These are phyloP conservation scores for Pseudomyrmex gracilis DNA, from an alignment of 1,140 invertebrate genomes.

Conservation along the genomic window DNA sequence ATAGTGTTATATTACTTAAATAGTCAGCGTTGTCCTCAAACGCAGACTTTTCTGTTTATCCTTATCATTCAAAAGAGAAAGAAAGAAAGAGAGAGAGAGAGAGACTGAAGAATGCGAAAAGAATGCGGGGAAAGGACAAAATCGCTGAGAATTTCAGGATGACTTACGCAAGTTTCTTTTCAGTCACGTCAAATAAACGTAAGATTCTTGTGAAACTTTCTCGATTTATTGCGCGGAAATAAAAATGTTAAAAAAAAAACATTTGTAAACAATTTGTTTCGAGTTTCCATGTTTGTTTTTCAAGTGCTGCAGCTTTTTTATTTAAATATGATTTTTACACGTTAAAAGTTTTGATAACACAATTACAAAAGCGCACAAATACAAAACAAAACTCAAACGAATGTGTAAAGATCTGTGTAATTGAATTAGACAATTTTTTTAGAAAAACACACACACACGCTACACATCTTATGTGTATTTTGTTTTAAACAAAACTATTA, in stretches of 20 bases:
- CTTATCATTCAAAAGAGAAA: no score
- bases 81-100: no score
- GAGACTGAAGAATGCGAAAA: background rate
- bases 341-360: background rate
- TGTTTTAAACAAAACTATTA: background rate
- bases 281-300: conserved; percentile 15
- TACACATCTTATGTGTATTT: background rate
- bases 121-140: background rate
- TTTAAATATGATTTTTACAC: conserved; percentile 21
- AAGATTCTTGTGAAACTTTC: background rate
- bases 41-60: background rate
- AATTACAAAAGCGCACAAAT: conserved; percentile 9
- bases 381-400: background rate
- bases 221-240: background rate
- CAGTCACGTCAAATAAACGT: background rate
- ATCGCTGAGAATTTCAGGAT: background rate
- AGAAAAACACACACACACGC: background rate
- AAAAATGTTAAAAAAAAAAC: conserved; percentile 9
- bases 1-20: background rate
- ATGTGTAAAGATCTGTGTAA: background rate
- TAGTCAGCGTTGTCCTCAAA: background rate
- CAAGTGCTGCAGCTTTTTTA: background rate
- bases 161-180: background rate
- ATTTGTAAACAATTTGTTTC: conserved; percentile 17
- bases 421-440: conserved; percentile 20